phyloP scores from a whole-genome alignment of 1,140 invertebrate species.

The Zaprionus gabonicus region DNA sequence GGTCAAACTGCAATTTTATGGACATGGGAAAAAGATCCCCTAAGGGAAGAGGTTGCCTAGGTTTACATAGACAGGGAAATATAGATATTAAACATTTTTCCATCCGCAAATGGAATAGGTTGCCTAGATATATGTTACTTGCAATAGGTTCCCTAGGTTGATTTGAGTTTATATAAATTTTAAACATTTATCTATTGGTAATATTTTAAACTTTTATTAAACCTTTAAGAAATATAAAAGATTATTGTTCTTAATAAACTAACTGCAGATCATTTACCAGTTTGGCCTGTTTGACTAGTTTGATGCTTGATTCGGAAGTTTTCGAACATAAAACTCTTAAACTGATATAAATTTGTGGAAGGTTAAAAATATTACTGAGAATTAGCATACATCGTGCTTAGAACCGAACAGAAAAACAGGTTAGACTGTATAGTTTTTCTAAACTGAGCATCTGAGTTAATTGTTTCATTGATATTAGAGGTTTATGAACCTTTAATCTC shows the following conservation, averaged over 20 bases:
- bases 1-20: constrained; percentile 20
- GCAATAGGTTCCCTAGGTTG: too few relatives aligned
- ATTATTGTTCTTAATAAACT: background rate
- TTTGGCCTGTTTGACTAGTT: background rate
- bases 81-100: too few relatives aligned
- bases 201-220: too few relatives aligned
- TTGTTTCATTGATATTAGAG: background rate
- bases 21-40: constrained; percentile 10
- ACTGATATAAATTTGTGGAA: background rate
- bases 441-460: background rate
- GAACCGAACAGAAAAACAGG: background rate
- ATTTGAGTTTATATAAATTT: too few relatives aligned
- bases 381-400: background rate
- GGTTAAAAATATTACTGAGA: background rate
- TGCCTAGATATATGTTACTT: too few relatives aligned
- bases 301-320: background rate
- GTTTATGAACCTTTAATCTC: background rate
- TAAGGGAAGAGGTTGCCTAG: background rate
- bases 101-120: too few relatives aligned
- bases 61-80: too few relatives aligned
- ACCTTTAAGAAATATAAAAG: background rate
- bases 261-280: background rate
- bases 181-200: too few relatives aligned
- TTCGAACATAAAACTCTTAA: background rate
- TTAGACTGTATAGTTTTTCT: background rate